Percentiles rank a stretch among this genome's conserved stretches.
Evolutionary conservation across 2,113 vertebrate species (phyloP).

Genomic region (Syngnathus scovelli): DNA sequence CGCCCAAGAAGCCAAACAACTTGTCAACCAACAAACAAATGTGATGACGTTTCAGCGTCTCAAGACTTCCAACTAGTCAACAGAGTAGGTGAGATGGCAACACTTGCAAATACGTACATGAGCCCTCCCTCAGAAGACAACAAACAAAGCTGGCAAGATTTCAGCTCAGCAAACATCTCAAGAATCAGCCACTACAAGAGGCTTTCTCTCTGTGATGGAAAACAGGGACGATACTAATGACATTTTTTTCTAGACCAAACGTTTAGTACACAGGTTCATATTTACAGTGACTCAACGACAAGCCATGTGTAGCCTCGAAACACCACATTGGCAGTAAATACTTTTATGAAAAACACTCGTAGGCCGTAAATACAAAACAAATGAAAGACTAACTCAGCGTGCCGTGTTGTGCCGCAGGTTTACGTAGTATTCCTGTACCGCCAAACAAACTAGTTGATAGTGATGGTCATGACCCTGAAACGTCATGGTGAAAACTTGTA

Average conservation of each 20-base stretch:
- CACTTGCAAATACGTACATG: neutral
- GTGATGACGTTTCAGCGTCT: neutral
- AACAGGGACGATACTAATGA: neutral
- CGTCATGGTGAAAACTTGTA: too few species aligned
- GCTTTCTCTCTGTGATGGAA: neutral
- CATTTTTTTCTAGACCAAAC: neutral
- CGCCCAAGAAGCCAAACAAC: neutral
- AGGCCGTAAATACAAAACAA: neutral
- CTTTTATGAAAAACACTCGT: too few species aligned
- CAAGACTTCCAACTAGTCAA: neutral
- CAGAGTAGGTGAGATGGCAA: neutral
- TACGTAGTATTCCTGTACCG: too few species aligned
- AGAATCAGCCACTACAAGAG: neutral
- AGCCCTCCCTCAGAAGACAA: neutral
- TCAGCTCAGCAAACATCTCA: neutral
- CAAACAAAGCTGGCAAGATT: neutral
- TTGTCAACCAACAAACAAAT: neutral
- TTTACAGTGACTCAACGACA: neutral
- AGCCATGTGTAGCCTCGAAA: neutral
- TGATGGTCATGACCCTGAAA: too few species aligned
- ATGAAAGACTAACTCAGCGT: neutral
- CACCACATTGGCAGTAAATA: neutral
- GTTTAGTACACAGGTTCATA: neutral
- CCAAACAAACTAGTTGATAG: too few species aligned
- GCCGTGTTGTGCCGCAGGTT: too few species aligned